Evolutionary conservation across 2,888 invertebrate genomes (phyloP).

Genomic region (Itoplectis maculator): DNA sequence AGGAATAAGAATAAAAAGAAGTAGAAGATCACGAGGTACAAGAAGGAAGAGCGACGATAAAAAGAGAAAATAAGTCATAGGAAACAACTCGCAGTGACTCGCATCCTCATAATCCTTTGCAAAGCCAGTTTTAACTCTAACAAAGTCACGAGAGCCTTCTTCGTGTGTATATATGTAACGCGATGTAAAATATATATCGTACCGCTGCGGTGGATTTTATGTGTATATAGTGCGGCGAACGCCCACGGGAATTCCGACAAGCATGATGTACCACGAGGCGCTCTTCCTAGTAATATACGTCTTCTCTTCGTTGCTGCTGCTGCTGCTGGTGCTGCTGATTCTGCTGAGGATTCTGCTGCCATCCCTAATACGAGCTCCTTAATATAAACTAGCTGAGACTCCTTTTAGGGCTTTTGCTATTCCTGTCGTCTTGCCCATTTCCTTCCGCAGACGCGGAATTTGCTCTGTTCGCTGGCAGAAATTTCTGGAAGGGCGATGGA

Average conservation of each 20-base stretch:
- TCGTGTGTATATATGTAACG: background rate
- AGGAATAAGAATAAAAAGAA: slow-evolving; percentile 25
- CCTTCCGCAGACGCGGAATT: slow-evolving; percentile 27
- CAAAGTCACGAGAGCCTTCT: slow-evolving; percentile 56
- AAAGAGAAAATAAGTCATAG: slow-evolving; percentile 65
- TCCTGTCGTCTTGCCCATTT: slow-evolving; percentile 37
- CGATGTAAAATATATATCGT: slow-evolving; percentile 9
- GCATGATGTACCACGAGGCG: slow-evolving; percentile 57
- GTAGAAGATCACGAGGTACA: slow-evolving; percentile 45
- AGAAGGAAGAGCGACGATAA: slow-evolving; percentile 37
- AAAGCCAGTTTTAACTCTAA: slow-evolving; percentile 55
- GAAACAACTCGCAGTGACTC: slow-evolving; percentile 53
- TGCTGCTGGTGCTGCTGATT: slow-evolving; percentile 19
- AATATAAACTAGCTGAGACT: slow-evolving; percentile 44
- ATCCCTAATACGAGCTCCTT: slow-evolving; percentile 55
- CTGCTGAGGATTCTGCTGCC: slow-evolving; percentile 28
- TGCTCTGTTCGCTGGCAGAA: no score
- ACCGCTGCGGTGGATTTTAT: slow-evolving; percentile 10
- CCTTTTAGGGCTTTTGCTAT: slow-evolving; percentile 36
- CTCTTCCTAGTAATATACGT: slow-evolving; percentile 51
- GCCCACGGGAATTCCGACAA: slow-evolving; percentile 65
- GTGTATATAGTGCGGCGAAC: slow-evolving; percentile 41
- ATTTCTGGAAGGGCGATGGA: no score
- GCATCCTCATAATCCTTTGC: slow-evolving; percentile 63
- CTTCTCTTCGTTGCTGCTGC: slow-evolving; percentile 33